Conservation (phyloP, 1,140 invertebrate genomes). For the Diprion similis region DNA sequence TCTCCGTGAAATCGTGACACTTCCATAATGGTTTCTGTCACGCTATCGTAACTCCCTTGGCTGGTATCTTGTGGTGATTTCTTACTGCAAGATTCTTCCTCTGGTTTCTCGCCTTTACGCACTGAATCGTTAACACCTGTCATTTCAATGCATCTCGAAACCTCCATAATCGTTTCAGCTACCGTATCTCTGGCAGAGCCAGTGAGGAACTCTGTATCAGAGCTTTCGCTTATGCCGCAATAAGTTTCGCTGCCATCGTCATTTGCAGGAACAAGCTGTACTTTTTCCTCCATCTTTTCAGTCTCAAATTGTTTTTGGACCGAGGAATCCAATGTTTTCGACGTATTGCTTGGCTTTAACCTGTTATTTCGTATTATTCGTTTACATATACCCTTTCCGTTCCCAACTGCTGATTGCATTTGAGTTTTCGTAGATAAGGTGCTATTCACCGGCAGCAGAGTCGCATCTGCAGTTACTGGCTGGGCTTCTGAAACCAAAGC, state of each 20-base stretch:
- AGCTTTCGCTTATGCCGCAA: constrained; percentile 17
- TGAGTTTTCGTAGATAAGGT: constrained; percentile 22
- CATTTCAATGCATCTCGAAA: constrained; percentile 43
- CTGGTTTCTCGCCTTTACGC: not conserved
- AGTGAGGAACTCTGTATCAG: constrained; percentile 11
- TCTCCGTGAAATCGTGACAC: constrained; percentile 35
- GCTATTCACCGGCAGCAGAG: constrained; percentile 21
- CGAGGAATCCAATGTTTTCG: constrained; percentile 22
- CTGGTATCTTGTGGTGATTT: constrained; percentile 26
- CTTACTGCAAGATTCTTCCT: constrained; percentile 15
- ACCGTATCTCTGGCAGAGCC: constrained; percentile 43
- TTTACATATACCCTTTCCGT: constrained; percentile 28
- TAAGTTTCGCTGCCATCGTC: not conserved
- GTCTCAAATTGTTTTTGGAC: constrained; percentile 28
- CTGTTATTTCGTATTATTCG: constrained; percentile 43
- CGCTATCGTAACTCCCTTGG: constrained; percentile 31
- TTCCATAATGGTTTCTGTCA: constrained; percentile 48
- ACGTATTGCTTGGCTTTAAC: constrained; percentile 29
- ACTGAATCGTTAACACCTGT: constrained; percentile 20
- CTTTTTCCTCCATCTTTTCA: constrained; percentile 23
- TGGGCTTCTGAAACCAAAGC: constrained; percentile 36
- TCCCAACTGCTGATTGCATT: constrained; percentile 8
- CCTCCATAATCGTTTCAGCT: constrained; percentile 54
- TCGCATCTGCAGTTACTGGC: constrained; percentile 28
- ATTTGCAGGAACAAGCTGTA: not conserved